Percentiles rank a stretch among this genome's conserved stretches.
phyloP scores from a whole-genome alignment of 2,888 invertebrate species.

The Agriopis aurantiaria region DNA sequence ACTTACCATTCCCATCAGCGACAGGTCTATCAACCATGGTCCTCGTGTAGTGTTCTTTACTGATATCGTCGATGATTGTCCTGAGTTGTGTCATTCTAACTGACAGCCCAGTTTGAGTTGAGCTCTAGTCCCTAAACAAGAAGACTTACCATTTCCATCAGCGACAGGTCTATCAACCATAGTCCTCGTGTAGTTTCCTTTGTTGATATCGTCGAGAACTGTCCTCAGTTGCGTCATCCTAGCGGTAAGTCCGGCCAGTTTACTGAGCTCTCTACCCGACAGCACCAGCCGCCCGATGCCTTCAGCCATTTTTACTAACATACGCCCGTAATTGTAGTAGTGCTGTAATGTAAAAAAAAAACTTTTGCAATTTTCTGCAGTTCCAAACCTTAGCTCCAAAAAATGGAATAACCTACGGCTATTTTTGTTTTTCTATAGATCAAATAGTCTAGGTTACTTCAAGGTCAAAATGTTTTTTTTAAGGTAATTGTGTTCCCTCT shows the following conservation, averaged over 20 bases:
- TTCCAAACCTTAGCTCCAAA: too few species aligned
- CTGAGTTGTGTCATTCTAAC: constrained; percentile 61
- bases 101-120: constrained; percentile 95
- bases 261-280: constrained; percentile 97
- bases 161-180: constrained; percentile 76
- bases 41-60: too few species aligned
- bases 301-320: constrained; percentile 98
- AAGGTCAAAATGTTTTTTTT: too few species aligned
- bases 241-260: constrained; percentile 97
- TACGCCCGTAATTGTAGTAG: constrained; percentile 98
- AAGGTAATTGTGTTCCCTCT: too few species aligned
- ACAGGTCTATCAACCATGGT: too few species aligned
- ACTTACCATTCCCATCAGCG: too few species aligned
- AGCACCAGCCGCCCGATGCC: constrained; percentile 98
- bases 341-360: constrained; percentile 81
- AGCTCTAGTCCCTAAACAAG: constrained; percentile 86
- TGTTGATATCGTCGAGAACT: constrained; percentile 94
- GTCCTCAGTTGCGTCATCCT: constrained; percentile 95
- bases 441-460: too few species aligned
- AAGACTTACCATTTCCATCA: constrained; percentile 57
- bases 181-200: constrained; percentile 89
- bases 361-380: background rate
- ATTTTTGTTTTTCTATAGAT: too few species aligned
- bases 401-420: too few species aligned
- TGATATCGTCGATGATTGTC: too few species aligned